Evolutionary conservation across 2,113 vertebrate genomes (phyloP).

Genomic region (Catharus minimus): DNA sequence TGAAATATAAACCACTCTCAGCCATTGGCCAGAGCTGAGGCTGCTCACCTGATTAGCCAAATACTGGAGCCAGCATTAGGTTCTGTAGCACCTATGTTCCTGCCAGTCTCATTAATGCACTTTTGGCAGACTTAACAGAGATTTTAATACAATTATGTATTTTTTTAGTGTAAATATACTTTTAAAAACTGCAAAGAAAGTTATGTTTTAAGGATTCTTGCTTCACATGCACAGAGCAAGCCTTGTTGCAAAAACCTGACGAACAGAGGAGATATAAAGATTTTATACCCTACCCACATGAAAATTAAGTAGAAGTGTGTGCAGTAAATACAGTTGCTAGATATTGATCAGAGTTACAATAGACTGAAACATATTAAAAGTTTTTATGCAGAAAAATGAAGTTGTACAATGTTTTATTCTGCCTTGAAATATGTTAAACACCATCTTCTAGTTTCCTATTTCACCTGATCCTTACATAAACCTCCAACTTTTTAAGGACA

Average conservation of each 20-base stretch:
- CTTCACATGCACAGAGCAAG: neutral
- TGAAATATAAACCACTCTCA: neutral
- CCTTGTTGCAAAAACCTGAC: neutral
- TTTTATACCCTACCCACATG: neutral
- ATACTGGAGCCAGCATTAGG: neutral
- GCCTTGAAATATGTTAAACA: neutral
- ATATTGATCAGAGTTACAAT: neutral
- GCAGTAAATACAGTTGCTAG: neutral
- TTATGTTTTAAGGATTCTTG: neutral
- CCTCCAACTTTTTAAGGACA: neutral
- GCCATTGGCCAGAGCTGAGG: neutral
- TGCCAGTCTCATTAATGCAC: neutral
- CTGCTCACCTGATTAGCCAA: neutral
- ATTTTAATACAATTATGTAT: accelerated
- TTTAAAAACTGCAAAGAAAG: neutral
- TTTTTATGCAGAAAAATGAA: neutral
- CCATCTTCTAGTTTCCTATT: neutral
- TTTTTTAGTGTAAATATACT: neutral
- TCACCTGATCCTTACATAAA: neutral
- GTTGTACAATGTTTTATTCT: neutral
- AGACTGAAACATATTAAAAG: neutral
- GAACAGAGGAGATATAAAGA: accelerated
- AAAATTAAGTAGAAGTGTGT: neutral
- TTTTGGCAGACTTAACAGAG: neutral
- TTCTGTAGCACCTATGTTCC: neutral